These are phyloP conservation scores for Cichlasoma orientale DNA, from an alignment of 2,797 vertebrate genomes.

Conservation along the genomic window DNA sequence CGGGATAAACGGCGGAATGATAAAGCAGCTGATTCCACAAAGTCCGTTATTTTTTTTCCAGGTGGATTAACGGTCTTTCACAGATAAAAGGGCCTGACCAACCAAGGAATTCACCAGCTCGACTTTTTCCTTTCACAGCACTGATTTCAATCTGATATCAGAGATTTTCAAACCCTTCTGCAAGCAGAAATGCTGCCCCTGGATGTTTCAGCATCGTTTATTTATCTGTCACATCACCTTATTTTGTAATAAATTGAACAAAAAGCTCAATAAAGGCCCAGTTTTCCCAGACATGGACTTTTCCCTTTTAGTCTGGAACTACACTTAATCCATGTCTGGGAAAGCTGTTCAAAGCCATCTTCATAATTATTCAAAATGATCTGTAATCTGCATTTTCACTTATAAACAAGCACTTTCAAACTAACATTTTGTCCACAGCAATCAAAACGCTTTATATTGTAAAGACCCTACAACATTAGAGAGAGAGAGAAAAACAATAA, in stretches of 20 bases:
- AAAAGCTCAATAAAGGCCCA: background rate
- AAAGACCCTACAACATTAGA: background rate
- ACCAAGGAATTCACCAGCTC: background rate
- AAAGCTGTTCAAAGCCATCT: no score
- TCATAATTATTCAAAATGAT: no score
- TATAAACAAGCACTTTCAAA: background rate
- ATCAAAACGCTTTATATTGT: background rate
- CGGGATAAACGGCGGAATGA: conserved; percentile 26
- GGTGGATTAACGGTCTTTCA: conserved; percentile 17
- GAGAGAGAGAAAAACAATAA: background rate
- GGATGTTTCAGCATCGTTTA: background rate
- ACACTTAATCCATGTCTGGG: no score
- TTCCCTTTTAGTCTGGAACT: no score
- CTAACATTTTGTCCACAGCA: fast-evolving
- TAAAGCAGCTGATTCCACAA: conserved; percentile 28
- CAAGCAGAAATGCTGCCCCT: background rate
- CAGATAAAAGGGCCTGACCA: background rate
- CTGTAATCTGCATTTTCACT: no score
- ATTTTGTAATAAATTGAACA: background rate
- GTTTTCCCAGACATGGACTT: background rate
- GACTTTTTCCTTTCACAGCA: background rate
- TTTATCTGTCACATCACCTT: background rate
- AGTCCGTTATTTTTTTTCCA: background rate
- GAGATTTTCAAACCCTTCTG: background rate
- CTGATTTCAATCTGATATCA: background rate